Evolutionary conservation across 2,797 vertebrate species (phyloP), one percentile per base, ranked within the genome.

Genomic region (Platyrinchus mystaceus): DNA sequence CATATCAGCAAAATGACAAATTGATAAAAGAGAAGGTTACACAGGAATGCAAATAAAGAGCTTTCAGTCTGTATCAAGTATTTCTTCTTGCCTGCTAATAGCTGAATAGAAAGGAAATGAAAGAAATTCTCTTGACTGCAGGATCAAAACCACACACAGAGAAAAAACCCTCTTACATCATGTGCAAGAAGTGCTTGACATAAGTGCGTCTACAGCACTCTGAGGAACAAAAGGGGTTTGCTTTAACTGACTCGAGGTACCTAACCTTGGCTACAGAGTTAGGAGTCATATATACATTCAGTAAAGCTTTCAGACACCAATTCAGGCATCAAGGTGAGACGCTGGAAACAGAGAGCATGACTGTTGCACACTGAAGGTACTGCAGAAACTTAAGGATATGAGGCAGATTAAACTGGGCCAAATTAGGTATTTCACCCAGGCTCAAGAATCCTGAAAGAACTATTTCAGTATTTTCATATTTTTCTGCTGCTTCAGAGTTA

Each of bases 1-100:
- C 67, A 73, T 93, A 95, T 95, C 94, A 96, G 67, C 67, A 90
- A 93, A 96, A 96, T 91, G 94, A 95, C 92, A 97, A 94, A 96
- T 87, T 93, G 95, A 92, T 96, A 93, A 95, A 88, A 94, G 81
- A 89, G 63, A 92, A 92, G 90, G 94, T 96, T 94, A 79, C 71
- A 75, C 73, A 75, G 60, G 92, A 95, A 96, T 86, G 91, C 78
- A 93, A 95, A 94, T 85, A 77, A 87, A 96, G 96, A 80, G 75
- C 85, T 92, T 78, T 88, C 68, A 50, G 68, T 44, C 87, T 88
- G 23, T 70, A 74, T 91, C 70, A 92, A 96, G 80, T 73, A 67
- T 82, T 87, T 62, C 63, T 91, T 82, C 84, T 95, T 90, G 39
- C 52, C 67, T 87, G 28, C 66, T 87, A 93, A 84, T 17, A 80